phyloP scores from a whole-genome alignment of 2,113 vertebrate genomes.

The Catagonus wagneri region DNA sequence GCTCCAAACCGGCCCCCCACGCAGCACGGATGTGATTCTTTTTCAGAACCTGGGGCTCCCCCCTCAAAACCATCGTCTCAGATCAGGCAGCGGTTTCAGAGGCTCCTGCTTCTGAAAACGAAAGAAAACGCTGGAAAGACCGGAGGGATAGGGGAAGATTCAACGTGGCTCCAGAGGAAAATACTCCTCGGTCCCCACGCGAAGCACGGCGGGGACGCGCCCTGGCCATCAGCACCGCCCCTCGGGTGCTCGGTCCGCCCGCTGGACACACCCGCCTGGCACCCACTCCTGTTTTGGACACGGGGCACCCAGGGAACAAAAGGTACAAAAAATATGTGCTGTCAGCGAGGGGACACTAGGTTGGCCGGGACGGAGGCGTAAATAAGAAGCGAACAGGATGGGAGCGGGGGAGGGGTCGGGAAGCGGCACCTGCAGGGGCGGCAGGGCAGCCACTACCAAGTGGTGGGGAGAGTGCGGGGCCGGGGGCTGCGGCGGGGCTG shows the following conservation, averaged over 20 bases:
- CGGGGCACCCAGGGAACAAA: neutral
- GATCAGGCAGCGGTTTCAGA: accelerated
- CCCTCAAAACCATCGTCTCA: accelerated
- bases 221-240: accelerated
- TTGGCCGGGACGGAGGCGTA: accelerated
- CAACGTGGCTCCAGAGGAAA: accelerated
- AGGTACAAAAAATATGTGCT: neutral
- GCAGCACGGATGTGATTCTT: accelerated
- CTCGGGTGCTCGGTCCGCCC: accelerated
- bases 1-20: accelerated
- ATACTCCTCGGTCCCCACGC: accelerated
- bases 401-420: neutral
- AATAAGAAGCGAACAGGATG: too few relatives aligned
- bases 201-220: accelerated
- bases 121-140: accelerated
- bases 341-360: accelerated
- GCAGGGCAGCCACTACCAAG: accelerated
- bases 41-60: too few relatives aligned
- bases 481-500: accelerated
- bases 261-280: accelerated
- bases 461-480: neutral
- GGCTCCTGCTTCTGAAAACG: neutral
- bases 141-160: accelerated
- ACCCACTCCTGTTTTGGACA: too few relatives aligned
- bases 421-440: neutral